phyloP scores from a whole-genome alignment of 1,140 invertebrate species.

The Hormaphis cornu region DNA sequence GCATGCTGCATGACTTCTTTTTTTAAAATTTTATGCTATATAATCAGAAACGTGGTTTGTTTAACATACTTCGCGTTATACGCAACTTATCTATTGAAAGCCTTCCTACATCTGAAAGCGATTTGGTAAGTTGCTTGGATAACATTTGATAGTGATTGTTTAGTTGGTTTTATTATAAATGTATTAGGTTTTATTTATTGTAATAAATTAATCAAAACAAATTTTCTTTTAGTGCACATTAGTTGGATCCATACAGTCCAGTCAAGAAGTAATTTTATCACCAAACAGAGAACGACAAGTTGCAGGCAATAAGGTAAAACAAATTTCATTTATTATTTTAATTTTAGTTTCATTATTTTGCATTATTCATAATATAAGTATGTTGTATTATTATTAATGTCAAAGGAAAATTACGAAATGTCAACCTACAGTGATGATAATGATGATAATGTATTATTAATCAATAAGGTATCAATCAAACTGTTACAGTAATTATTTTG shows the following conservation, averaged over 20 bases:
- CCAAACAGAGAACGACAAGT: conserved; percentile 77
- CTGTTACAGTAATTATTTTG: background rate
- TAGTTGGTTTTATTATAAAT: no score
- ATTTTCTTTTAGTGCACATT: conserved; percentile 60
- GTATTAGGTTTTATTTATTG: background rate
- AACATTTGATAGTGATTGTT: background rate
- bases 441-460: conserved; percentile 24
- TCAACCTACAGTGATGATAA: conserved; percentile 24
- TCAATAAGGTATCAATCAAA: conserved; percentile 24
- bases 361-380: background rate
- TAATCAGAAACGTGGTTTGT: conserved; percentile 20
- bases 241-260: conserved; percentile 78
- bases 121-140: conserved; percentile 21
- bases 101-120: conserved; percentile 21
- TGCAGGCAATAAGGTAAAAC: conserved; percentile 35
- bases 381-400: conserved; percentile 11
- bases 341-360: background rate
- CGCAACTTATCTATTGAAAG: conserved; percentile 9
- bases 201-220: no score
- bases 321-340: background rate
- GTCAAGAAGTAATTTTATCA: conserved; percentile 78
- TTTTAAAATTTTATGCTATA: conserved; percentile 3
- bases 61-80: conserved; percentile 29
- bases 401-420: conserved; percentile 22
- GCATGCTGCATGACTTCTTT: conserved; percentile 25